Evolutionary conservation across 2,797 vertebrate genomes (phyloP), one percentile per base, ranked within the genome.

Genomic region (Molossus alvarezi): DNA sequence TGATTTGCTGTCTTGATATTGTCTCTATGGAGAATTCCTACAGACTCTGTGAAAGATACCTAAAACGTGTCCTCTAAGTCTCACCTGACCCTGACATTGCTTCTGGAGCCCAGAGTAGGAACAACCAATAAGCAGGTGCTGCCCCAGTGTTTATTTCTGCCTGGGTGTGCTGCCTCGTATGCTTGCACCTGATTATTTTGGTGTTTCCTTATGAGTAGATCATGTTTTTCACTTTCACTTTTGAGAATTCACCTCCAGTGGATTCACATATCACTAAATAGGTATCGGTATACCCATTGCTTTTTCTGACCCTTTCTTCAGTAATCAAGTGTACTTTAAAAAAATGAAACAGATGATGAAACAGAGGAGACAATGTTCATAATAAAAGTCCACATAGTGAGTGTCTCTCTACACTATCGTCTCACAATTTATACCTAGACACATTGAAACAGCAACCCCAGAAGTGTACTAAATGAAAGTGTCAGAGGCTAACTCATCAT

Each of bases 321-420:
- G 60, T 64, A 48, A 90, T 91, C 87, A 95, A 96, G 95, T 82
- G 91, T 73, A 72, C 95, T 95, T 97, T 94, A 58, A 90, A 85
- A 95, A 96, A 97, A 90, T 92, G 88, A 96, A 95, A 91, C 69
- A 76, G 67, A 72, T 5, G 69, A 57, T 89, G 65, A 95, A 94
- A 37, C 69, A 75, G 55, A 62, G 33, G 62, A 76, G 69, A 84
- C 67, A 29, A 41, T 58, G 86, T 88, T 89, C 27, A 94, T 94
- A 95, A 95, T 77, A 60, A 79, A 91, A 71, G 65, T 51, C 29
- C 41, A 65, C 37, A n/a, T 89, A 95, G 91, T 77, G 88, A 95
- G 23, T 13, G 6, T 55, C 80, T 85, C 51, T 94, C 62, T 80
- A 2, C 41, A 45, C 64, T 58, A 5, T 21, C 18, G 15, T 51